A percentile compares a stretch with the other conserved stretches of the same genome.
phyloP scores from a whole-genome alignment of 2,888 invertebrate genomes.

The Melitaea athalia region DNA sequence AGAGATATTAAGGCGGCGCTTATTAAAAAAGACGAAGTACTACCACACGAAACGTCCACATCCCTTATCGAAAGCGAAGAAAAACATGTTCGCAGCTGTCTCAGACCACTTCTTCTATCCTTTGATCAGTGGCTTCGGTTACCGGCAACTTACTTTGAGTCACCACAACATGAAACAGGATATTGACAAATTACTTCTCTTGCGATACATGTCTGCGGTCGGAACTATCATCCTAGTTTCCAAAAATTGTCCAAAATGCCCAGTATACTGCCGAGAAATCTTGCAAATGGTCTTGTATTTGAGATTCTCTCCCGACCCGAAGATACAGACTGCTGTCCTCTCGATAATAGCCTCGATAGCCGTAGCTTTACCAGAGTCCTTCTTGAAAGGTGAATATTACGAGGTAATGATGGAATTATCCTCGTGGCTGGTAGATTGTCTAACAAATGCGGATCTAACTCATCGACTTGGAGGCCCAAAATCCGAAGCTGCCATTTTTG shows the following conservation, averaged over 20 bases:
- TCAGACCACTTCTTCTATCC: conserved; percentile 94
- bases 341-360: conserved; percentile 85
- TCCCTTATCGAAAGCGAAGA: conserved; percentile 67
- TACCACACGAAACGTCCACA: conserved; percentile 71
- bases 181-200: conserved; percentile 85
- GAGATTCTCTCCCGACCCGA: conserved; percentile 85
- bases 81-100: conserved; percentile 87
- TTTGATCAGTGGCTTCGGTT: conserved; percentile 85
- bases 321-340: conserved; percentile 85
- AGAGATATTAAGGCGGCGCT: conserved; percentile 85
- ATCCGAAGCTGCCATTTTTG: conserved; percentile 84
- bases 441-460: conserved; percentile 77
- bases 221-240: conserved; percentile 85
- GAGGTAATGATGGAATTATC: conserved; percentile 85
- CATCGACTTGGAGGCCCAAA: conserved; percentile 82
- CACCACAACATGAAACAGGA: conserved; percentile 82
- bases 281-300: conserved; percentile 86
- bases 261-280: conserved; percentile 86
- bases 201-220: conserved; percentile 86
- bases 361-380: conserved; percentile 81
- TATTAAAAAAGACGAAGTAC: conserved; percentile 88
- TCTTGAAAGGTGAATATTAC: conserved; percentile 83
- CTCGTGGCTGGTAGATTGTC: conserved; percentile 84
- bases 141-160: conserved; percentile 79
- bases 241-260: conserved; percentile 85